These are phyloP conservation scores for Asteroscopus sphinx DNA, from an alignment of 2,888 invertebrate species.

Conservation along the genomic window DNA sequence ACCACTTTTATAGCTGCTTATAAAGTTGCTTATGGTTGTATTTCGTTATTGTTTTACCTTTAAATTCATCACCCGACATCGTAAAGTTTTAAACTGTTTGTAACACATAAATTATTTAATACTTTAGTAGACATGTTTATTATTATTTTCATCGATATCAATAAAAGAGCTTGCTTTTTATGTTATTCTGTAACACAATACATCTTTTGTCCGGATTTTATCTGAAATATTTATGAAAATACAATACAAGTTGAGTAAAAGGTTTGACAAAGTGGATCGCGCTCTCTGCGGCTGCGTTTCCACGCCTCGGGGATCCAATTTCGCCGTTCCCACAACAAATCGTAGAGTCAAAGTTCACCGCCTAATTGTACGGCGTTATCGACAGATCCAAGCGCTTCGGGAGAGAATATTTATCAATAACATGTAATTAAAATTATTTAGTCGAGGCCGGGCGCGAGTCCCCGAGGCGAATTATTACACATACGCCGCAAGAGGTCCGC, in stretches of 20 bases:
- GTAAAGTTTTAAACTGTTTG: constrained; percentile 61
- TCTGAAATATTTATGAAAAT: constrained; percentile 38
- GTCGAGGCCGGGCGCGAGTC: constrained; percentile 72
- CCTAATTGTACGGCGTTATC: constrained; percentile 86
- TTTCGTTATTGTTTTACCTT: constrained; percentile 65
- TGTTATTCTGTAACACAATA: constrained; percentile 47
- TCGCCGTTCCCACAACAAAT: constrained; percentile 87
- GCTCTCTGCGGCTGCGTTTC: constrained; percentile 50
- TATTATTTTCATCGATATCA: constrained; percentile 60
- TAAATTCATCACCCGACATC: constrained; percentile 58
- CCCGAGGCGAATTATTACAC: constrained; percentile 87
- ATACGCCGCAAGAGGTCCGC: constrained; percentile 85
- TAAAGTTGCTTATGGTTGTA: constrained; percentile 64
- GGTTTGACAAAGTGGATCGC: constrained; percentile 37
- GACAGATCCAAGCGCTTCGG: constrained; percentile 83
- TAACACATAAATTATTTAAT: constrained; percentile 58
- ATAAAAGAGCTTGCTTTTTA: constrained; percentile 51
- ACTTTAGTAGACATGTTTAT: constrained; percentile 58
- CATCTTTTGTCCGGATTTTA: constrained; percentile 37
- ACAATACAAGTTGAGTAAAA: constrained; percentile 35
- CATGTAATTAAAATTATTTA: constrained; percentile 90
- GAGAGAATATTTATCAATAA: constrained; percentile 88
- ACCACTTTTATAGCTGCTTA: constrained; percentile 67
- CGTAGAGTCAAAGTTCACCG: constrained; percentile 85
- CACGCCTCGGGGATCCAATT: constrained; percentile 75